Base-by-base conservation (phyloP, 2,888 invertebrate species). In the Ellobium chinense region DNA sequence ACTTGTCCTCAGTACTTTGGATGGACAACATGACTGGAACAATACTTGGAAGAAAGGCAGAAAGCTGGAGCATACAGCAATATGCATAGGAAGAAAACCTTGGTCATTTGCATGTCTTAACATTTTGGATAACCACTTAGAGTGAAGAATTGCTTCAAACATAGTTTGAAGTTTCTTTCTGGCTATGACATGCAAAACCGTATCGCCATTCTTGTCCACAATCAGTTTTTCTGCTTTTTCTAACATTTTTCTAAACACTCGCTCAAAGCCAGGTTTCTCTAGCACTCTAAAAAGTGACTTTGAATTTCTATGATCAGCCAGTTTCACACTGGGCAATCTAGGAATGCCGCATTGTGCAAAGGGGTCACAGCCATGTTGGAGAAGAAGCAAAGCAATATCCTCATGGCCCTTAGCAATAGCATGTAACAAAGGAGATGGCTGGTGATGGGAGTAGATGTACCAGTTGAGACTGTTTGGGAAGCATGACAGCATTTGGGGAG, bases 201-300 rank as follows among this genome's bases (percentile, higher is more conserved):
- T 69, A 18, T 77, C 77, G 18, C 77, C 77, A 39, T 69, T 77
- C 29, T 77, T 77, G 37, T 77, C 69, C 1, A 77, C 77, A 56
- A 69, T 58, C 60, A 77, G 31, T 31, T 69, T 69, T 27, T 77
- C 77, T 21, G 77, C 58, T 36, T 77, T 68, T 9, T 77, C 69
- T 27, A 77, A 37, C 60, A 77, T 69, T 37, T 27, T 39, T 36
- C 29, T 37, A 31, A 77, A 69, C n/a, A 77, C 39, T 69, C 65
- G 68, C 60, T 77, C 68, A 69, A 77, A 77, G 0, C 77, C 77
- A 14, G 77, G 7, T 29, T 77, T 77, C 3, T 77, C 77, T 21
- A 77, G 31, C 1, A 69, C 68, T 29, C 29, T 68, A 31, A 77
- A 69, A 31, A 77, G 7, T n/a, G 77, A 36, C 39, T 60, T 77